Base-by-base conservation (phyloP, 2,797 vertebrate species). In the Morus bassanus region DNA sequence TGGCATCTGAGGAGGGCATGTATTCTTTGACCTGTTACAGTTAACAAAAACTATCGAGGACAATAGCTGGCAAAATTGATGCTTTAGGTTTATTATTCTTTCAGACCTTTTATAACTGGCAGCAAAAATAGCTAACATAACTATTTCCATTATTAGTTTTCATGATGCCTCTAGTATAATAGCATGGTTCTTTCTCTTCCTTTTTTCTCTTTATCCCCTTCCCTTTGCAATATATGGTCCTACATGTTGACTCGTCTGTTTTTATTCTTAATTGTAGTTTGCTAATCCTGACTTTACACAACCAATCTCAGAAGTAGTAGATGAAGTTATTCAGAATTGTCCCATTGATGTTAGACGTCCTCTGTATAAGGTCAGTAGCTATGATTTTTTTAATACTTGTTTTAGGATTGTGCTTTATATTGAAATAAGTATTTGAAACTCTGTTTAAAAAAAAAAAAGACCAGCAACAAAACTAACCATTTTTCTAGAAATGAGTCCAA, bases 311-410 rank as follows among this genome's bases (percentile, higher is more conserved):
- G 99, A 99, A 98, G 99, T 99, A 96, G 99, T 99, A 96, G 99
- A 99, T 89, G 99, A 99, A 97, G 99, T 99, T 91, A 99, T 99
- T 97, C 99, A 99, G 98, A 99, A 99, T 98, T 99, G 99, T 95
- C 99, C 99, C 93, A 99, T 99, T 43, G 99, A 99, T 85, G 99
- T 99, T 95, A 98, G 99, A 64, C 99, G 99, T 92, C 99, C 99
- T 6, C 99, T 99, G 43, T 99, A 99, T 98, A 99, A 99, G 99
- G 99, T 99, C 93, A 97, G 95, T 97, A 72, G 74, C 50, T 73
- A 16, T 39, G 7, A 2, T 23, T 56, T 46, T 67, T 86, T 35
- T 7, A 10, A 18, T 50, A 23, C 2, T 31, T 10, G 2, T 48
- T 92, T 89, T 37, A 53, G 23, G 37, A 46, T 14, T 43, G 31